Conservation (phyloP, 2,888 invertebrate genomes). For the Xanthorhoe spadicearia region DNA sequence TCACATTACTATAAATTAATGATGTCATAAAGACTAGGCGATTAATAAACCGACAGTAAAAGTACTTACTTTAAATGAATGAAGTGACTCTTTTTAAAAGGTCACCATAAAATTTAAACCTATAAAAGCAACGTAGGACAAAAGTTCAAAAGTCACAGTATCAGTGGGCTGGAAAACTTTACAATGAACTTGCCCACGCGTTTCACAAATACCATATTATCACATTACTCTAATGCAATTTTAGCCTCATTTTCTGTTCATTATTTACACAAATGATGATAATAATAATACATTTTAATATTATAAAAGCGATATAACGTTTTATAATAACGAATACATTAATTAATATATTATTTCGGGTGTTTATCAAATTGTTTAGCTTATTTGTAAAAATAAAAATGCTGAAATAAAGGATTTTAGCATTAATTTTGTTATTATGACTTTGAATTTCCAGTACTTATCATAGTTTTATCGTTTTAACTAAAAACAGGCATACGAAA, state of each 20-base stretch:
- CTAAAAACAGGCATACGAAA: neutral
- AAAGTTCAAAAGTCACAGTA: conserved; percentile 24
- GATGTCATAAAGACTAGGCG: neutral
- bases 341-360: too few species aligned
- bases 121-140: neutral
- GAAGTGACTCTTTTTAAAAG: conserved; percentile 2
- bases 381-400: neutral
- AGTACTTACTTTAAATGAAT: neutral
- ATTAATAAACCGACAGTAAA: neutral
- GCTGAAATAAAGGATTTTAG: too few species aligned
- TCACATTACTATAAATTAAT: neutral
- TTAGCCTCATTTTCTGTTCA: neutral
- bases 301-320: neutral
- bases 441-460: too few species aligned
- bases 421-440: too few species aligned
- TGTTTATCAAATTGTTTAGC: too few species aligned
- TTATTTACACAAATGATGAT: neutral
- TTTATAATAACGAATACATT: too few species aligned
- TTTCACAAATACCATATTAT: conserved; percentile 5
- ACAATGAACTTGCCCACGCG: conserved; percentile 5
- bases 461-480: too few species aligned
- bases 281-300: neutral
- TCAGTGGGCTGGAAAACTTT: conserved; percentile 9
- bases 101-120: conserved; percentile 13
- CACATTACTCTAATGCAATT: neutral